phyloP scores from a whole-genome alignment of 2,888 invertebrate genomes.

The Clunio marinus region DNA sequence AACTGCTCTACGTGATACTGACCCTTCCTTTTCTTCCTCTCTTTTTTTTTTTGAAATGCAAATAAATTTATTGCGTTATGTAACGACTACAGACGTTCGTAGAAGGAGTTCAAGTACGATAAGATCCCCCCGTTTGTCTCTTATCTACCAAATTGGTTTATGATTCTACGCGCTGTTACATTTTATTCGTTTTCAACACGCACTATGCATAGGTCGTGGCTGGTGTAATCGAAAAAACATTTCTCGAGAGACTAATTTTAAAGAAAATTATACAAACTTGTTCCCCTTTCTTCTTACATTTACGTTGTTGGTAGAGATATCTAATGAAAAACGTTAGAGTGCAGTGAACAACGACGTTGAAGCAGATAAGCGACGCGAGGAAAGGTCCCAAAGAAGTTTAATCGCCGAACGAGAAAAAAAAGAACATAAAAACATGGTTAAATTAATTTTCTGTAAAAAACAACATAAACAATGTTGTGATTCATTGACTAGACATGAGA shows the following conservation, averaged over 20 bases:
- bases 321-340: no score
- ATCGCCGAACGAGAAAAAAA: not conserved
- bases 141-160: not conserved
- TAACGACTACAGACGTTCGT: not conserved
- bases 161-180: not conserved
- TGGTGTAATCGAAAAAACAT: not conserved
- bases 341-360: no score
- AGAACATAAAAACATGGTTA: conserved; percentile 26
- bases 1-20: not conserved
- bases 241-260: not conserved
- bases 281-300: not conserved
- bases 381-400: not conserved
- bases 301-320: no score
- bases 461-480: conserved; percentile 30
- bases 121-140: not conserved
- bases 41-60: no score
- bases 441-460: conserved; percentile 31
- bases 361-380: conserved; percentile 2
- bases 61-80: not conserved
- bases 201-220: not conserved
- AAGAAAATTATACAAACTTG: not conserved
- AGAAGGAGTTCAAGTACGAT: no score
- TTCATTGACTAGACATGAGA: conserved; percentile 34
- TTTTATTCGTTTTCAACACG: not conserved
- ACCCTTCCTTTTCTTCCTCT: no score